Percentiles rank a stretch among this genome's conserved stretches.
phyloP scores from a whole-genome alignment of 2,113 vertebrate species.

The Sigmodon hispidus region DNA sequence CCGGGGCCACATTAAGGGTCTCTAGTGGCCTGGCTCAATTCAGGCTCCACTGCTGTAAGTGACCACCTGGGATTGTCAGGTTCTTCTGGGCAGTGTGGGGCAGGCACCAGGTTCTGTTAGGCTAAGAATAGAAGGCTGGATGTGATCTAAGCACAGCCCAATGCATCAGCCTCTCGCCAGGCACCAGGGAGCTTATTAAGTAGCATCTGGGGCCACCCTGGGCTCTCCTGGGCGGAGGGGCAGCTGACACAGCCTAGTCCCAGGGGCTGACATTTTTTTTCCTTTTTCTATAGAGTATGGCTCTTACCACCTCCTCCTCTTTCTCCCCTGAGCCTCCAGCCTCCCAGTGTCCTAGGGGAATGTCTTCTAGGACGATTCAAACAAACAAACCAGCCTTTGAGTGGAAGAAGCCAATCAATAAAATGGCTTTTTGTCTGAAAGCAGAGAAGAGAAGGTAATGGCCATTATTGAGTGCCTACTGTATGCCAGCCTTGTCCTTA shows the following conservation, averaged over 20 bases:
- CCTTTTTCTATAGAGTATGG: constrained; percentile 10
- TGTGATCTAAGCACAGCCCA: constrained; percentile 57
- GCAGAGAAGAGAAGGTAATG: neutral
- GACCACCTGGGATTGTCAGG: neutral
- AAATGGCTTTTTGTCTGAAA: constrained; percentile 42
- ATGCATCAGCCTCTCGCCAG: constrained; percentile 23
- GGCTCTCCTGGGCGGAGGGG: neutral
- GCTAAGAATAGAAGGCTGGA: constrained; percentile 72
- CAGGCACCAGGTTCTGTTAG: neutral
- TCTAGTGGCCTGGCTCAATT: neutral
- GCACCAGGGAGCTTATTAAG: constrained; percentile 64
- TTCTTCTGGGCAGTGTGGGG: neutral
- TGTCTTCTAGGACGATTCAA: constrained; percentile 58
- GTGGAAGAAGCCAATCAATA: constrained; percentile 16
- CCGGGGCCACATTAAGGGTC: neutral
- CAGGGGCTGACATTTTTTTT: neutral
- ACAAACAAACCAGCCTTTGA: constrained; percentile 62
- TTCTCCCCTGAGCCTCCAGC: neutral
- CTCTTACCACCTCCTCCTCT: neutral
- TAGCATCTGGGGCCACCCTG: constrained; percentile 31
- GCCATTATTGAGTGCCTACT: neutral
- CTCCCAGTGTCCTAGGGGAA: constrained; percentile 42
- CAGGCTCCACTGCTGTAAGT: neutral
- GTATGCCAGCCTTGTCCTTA: neutral
- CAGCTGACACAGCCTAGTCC: neutral